These are phyloP conservation scores for Lepidochitona cinerea DNA, from an alignment of 2,888 invertebrate species.

Conservation along the genomic window DNA sequence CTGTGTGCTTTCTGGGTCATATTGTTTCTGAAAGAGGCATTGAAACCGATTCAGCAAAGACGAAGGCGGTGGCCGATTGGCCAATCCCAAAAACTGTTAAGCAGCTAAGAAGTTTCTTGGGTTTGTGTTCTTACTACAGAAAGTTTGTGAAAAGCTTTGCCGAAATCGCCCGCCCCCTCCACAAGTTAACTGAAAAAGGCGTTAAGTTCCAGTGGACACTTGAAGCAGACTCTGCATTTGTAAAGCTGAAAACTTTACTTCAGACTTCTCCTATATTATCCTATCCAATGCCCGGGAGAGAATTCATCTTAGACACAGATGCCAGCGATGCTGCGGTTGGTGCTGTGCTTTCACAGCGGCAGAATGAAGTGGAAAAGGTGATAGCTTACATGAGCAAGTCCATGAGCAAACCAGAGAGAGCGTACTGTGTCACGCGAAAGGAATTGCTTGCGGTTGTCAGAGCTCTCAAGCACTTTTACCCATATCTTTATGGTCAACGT, in stretches of 20 bases:
- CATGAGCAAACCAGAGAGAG: not conserved
- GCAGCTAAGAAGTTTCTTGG: not conserved
- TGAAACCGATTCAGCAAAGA: constrained; percentile 12
- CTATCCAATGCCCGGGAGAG: not conserved
- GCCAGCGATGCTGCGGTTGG: not conserved
- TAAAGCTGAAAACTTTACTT: not conserved
- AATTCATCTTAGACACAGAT: not conserved
- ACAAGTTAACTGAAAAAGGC: not conserved
- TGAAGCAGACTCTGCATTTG: not conserved
- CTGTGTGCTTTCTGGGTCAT: too few species aligned
- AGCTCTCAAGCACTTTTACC: constrained; percentile 5
- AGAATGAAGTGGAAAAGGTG: not conserved
- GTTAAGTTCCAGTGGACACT: not conserved
- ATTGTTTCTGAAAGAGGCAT: too few species aligned
- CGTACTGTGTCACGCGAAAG: not conserved
- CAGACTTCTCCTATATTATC: not conserved
- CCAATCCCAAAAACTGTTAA: not conserved
- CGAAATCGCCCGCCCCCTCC: not conserved
- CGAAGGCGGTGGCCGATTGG: not conserved
- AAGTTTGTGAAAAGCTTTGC: not conserved
- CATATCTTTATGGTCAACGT: not conserved
- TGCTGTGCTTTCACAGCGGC: not conserved
- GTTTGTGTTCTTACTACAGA: not conserved
- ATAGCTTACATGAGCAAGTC: not conserved
- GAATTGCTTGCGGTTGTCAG: not conserved